These are phyloP conservation scores for Leptura quadrifasciata DNA, from an alignment of 2,888 invertebrate genomes.

Conservation along the genomic window DNA sequence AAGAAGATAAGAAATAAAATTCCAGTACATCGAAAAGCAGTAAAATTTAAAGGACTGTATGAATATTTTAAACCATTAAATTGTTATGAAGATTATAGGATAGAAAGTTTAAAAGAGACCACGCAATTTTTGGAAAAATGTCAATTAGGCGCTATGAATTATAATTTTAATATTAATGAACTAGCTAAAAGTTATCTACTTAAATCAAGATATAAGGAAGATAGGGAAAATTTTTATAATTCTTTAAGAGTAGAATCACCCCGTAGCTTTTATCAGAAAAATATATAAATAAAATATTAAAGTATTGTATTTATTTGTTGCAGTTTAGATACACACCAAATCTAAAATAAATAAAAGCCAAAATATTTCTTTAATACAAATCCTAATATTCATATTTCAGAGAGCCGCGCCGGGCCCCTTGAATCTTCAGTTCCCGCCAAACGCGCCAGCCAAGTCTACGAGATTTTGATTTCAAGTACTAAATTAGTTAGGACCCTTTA, in stretches of 20 bases:
- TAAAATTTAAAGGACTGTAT: constrained; percentile 59
- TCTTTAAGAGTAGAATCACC: constrained; percentile 71
- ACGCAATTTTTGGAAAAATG: constrained; percentile 70
- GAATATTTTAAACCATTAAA: constrained; percentile 66
- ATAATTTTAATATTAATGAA: constrained; percentile 72
- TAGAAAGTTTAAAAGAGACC: constrained; percentile 67
- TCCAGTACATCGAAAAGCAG: constrained; percentile 36
- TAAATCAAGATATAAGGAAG: constrained; percentile 75
- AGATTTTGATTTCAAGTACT: no score
- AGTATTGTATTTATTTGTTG: background rate
- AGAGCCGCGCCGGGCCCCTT: no score
- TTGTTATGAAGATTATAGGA: constrained; percentile 67
- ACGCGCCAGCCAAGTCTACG: no score
- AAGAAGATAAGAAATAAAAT: constrained; percentile 40
- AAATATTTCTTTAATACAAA: no score
- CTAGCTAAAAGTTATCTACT: constrained; percentile 74
- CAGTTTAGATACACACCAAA: no score
- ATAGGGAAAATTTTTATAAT: constrained; percentile 74
- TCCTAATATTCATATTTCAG: no score
- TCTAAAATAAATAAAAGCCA: no score
- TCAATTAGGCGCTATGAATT: constrained; percentile 72
- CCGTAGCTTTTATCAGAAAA: constrained; percentile 44
- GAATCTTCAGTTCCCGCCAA: no score
- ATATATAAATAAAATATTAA: constrained; percentile 12
- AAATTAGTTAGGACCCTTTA: no score